These are phyloP conservation scores for Melitaea athalia DNA, from an alignment of 2,888 invertebrate species.

Conservation along the genomic window DNA sequence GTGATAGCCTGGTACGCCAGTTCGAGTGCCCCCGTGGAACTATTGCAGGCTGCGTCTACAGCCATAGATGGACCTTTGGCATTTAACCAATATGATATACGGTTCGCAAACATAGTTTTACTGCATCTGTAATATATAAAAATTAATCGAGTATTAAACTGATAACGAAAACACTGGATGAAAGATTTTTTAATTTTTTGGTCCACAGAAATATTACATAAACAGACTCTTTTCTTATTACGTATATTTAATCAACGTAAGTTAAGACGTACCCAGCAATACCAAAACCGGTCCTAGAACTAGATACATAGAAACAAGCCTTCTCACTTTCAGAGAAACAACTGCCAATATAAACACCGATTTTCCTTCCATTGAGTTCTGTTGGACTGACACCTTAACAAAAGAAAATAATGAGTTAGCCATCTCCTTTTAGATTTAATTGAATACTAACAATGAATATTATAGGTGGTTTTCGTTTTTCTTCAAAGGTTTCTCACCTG, in stretches of 20 bases:
- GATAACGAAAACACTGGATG: no score
- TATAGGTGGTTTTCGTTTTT: neutral
- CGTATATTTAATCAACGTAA: neutral
- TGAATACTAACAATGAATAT: neutral
- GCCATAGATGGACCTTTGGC: slow-evolving; percentile 64
- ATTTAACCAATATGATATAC: slow-evolving; percentile 71
- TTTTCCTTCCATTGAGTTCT: slow-evolving; percentile 76
- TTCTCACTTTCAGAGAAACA: slow-evolving; percentile 85
- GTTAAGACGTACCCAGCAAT: slow-evolving; percentile 56
- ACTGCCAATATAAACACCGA: slow-evolving; percentile 69
- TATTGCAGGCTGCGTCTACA: slow-evolving; percentile 60
- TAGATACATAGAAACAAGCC: slow-evolving; percentile 61
- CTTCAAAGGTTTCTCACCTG: slow-evolving; percentile 65
- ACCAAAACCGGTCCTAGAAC: slow-evolving; percentile 51
- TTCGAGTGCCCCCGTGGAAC: slow-evolving; percentile 57
- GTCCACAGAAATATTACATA: no score
- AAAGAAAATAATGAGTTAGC: neutral
- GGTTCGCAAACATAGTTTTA: slow-evolving; percentile 67
- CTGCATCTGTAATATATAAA: slow-evolving; percentile 50
- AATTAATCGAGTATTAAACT: no score
- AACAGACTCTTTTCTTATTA: neutral
- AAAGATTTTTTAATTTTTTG: no score
- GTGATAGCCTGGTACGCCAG: slow-evolving; percentile 57
- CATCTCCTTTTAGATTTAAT: neutral
- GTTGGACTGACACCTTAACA: slow-evolving; percentile 82